Conservation (phyloP, 2,888 invertebrate species). For the Philaethria dido region DNA sequence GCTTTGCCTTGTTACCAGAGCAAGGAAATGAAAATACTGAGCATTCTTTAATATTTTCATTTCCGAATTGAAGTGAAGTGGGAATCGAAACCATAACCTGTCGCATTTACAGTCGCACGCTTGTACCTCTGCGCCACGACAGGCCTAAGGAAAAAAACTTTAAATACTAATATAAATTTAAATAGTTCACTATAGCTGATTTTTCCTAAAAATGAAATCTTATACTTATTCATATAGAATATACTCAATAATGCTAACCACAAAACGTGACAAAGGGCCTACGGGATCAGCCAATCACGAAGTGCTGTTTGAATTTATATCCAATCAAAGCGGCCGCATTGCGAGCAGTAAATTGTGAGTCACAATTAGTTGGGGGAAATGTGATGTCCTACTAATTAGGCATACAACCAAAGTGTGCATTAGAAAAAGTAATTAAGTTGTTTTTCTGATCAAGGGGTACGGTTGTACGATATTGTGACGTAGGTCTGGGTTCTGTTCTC, state of each 20-base stretch:
- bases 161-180: no score
- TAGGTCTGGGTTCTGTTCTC: no score
- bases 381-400: conserved; percentile 12
- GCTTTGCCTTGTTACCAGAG: no score
- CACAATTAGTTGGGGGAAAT: conserved; percentile 54
- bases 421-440: conserved; percentile 9
- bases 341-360: conserved; percentile 58
- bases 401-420: conserved; percentile 6
- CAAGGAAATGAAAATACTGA: no score
- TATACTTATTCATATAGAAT: not conserved
- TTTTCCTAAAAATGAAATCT: not conserved
- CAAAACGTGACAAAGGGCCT: conserved; percentile 20
- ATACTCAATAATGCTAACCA: not conserved
- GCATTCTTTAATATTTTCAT: no score
- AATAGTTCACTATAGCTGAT: no score
- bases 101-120: no score
- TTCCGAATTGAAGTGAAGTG: no score
- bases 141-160: no score
- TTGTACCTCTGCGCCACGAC: no score
- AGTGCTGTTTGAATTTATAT: conserved; percentile 59
- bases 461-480: not conserved
- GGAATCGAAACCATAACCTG: no score
- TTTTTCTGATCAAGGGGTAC: not conserved
- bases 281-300: conserved; percentile 59
- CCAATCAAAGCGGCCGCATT: conserved; percentile 61